Percentiles rank a stretch among this genome's conserved stretches.
phyloP scores from a whole-genome alignment of 2,888 invertebrate species.

The Globia sparganii region DNA sequence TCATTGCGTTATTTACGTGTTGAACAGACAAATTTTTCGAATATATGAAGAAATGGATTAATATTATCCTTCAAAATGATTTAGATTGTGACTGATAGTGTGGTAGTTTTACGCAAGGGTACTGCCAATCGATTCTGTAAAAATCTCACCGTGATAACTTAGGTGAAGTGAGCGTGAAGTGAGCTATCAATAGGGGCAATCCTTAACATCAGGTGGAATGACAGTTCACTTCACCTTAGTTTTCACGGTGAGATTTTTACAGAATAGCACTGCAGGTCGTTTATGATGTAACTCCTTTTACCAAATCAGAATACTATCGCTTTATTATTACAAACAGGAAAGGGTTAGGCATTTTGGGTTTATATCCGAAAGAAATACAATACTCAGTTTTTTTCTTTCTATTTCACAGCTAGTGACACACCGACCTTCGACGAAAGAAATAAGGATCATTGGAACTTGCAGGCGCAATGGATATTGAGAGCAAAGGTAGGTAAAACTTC shows the following conservation, averaged over 20 bases:
- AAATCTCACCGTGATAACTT: too few relatives aligned
- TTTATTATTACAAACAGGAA: not conserved
- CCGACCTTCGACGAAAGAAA: constrained; percentile 81
- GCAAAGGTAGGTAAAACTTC: constrained; percentile 76
- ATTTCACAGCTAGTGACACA: constrained; percentile 61
- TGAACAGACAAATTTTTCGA: too few relatives aligned
- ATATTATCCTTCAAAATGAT: too few relatives aligned
- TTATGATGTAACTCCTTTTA: not conserved
- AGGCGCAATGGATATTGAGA: constrained; percentile 84
- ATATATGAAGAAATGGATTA: too few relatives aligned
- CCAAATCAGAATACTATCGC: not conserved
- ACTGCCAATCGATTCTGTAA: too few relatives aligned
- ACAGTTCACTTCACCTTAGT: too few relatives aligned
- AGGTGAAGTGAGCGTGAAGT: too few relatives aligned
- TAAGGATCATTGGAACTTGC: constrained; percentile 83
- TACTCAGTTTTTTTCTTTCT: not conserved
- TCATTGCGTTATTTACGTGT: too few relatives aligned
- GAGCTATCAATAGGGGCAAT: too few relatives aligned
- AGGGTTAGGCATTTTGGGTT: not conserved
- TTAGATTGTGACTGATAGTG: too few relatives aligned
- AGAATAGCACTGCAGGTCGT: not conserved
- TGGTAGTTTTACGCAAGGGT: not conserved
- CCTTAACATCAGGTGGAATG: too few relatives aligned
- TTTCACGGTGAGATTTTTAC: too few relatives aligned
- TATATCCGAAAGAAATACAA: not conserved